These are phyloP conservation scores for Dexiosoma caninum DNA, from an alignment of 2,888 invertebrate genomes.

Conservation along the genomic window DNA sequence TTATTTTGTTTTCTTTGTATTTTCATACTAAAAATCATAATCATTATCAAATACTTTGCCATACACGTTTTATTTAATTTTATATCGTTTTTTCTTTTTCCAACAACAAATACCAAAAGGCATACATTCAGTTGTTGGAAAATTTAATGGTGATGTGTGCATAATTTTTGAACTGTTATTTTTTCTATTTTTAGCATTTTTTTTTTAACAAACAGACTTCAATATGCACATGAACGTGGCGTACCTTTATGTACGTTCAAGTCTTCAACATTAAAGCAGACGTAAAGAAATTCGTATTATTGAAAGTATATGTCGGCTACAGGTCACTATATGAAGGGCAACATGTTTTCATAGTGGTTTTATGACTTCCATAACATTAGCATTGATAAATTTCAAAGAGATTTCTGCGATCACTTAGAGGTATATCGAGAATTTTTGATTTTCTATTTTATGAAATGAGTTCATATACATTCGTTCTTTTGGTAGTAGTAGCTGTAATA, in stretches of 20 bases:
- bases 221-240: not conserved
- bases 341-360: too few relatives aligned
- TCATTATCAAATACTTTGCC: slow-evolving; percentile 30
- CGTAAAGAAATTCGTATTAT: not conserved
- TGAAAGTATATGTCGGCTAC: not conserved
- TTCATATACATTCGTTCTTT: too few relatives aligned
- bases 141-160: slow-evolving; percentile 58
- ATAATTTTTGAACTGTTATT: slow-evolving; percentile 53
- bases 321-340: not conserved
- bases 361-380: too few relatives aligned
- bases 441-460: too few relatives aligned
- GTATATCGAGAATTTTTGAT: too few relatives aligned
- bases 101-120: not conserved
- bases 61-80: too few relatives aligned
- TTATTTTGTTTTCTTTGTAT: not conserved
- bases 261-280: not conserved
- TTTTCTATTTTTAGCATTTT: not conserved
- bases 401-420: too few relatives aligned
- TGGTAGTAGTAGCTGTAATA: too few relatives aligned
- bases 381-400: too few relatives aligned
- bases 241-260: not conserved
- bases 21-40: slow-evolving; percentile 48
- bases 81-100: not conserved
- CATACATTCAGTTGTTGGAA: slow-evolving; percentile 7
- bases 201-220: not conserved